phyloP scores from a whole-genome alignment of 2,113 vertebrate genomes.

The Jacana jacana region DNA sequence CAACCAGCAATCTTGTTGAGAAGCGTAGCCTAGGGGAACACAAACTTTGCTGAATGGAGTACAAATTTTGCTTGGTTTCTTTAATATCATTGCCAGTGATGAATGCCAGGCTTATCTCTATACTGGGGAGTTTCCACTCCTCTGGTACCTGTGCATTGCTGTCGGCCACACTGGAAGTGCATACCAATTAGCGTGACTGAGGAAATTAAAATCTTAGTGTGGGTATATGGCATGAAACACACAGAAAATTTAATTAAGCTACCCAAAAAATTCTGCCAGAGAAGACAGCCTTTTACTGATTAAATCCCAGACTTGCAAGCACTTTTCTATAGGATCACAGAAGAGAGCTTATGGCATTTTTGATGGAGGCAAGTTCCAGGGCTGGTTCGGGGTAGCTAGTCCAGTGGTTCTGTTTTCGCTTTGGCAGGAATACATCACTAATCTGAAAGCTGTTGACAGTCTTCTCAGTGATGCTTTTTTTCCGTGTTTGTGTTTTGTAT shows the following conservation, averaged over 20 bases:
- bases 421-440: not conserved
- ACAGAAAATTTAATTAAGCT: constrained; percentile 6
- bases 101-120: not conserved
- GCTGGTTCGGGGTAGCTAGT: not conserved
- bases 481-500: constrained; percentile 52
- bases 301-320: not conserved
- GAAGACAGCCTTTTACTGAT: not conserved
- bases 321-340: not conserved
- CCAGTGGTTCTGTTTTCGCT: not conserved
- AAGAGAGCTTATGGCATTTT: not conserved
- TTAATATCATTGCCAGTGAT: not conserved
- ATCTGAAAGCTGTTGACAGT: constrained; percentile 26
- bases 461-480: constrained; percentile 32
- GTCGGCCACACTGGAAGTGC: not conserved
- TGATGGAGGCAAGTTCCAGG: not conserved
- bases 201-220: constrained; percentile 10
- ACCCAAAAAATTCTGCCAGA: not conserved
- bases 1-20: not conserved
- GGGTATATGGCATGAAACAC: not conserved
- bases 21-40: not conserved
- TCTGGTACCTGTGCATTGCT: not conserved
- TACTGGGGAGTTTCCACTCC: not conserved
- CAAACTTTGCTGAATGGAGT: not conserved
- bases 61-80: not conserved
- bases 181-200: not conserved